These are phyloP conservation scores for Sphenodon punctatus DNA, from an alignment of 2,797 vertebrate genomes.

Conservation along the genomic window DNA sequence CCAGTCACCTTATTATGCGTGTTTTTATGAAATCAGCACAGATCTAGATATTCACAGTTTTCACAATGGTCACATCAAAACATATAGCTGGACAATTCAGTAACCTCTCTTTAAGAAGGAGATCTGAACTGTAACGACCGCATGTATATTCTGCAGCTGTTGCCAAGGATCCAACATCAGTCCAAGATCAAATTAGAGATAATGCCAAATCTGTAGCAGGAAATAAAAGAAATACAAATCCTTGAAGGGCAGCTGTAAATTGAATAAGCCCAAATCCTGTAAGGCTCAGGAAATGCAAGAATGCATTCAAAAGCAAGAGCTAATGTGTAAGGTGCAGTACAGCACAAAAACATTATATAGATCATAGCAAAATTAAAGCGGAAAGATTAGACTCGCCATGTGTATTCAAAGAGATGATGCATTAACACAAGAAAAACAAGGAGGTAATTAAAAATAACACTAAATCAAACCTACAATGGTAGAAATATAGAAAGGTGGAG, in stretches of 20 bases:
- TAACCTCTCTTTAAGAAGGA: slow-evolving; percentile 24
- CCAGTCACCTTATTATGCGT: slow-evolving; percentile 33
- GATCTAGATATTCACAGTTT: slow-evolving; percentile 35
- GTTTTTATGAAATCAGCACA: slow-evolving; percentile 49
- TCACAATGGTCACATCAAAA: slow-evolving; percentile 37
- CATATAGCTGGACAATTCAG: slow-evolving; percentile 19
- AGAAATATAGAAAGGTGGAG: not conserved
- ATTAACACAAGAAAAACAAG: slow-evolving; percentile 5
- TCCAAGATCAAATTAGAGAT: slow-evolving; percentile 54
- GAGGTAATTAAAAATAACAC: not conserved
- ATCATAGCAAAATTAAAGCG: not conserved
- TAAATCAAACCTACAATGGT: not conserved
- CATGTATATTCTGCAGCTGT: not conserved
- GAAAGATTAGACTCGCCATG: not conserved
- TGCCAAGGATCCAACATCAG: slow-evolving; percentile 2
- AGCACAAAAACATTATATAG: not conserved
- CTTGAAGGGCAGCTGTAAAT: slow-evolving; percentile 46
- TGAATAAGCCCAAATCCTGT: slow-evolving; percentile 9
- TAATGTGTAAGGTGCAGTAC: slow-evolving; percentile 6
- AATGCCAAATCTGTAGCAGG: not conserved
- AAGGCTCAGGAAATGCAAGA: slow-evolving; percentile 4
- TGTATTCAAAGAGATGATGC: not conserved
- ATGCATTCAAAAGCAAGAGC: not conserved
- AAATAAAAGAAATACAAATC: slow-evolving; percentile 59
- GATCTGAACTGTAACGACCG: not conserved